Percentiles rank a stretch among this genome's conserved stretches.
Conservation (phyloP, 2,113 vertebrate species). For the Mobula hypostoma region DNA sequence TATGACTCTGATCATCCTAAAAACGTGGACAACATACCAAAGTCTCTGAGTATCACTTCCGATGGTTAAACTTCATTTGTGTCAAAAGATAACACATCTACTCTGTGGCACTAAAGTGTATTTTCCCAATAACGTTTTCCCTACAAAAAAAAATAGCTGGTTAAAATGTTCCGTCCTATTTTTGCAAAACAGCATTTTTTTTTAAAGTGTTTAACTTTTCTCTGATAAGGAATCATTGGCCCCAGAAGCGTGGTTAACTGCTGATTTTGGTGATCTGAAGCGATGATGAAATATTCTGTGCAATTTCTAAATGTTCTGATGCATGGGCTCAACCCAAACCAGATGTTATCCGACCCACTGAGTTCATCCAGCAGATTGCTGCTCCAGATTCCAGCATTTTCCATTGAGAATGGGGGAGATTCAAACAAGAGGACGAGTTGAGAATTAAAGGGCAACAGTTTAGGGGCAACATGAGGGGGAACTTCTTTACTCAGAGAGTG, state of each 20-base stretch:
- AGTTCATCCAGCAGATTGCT: too few species aligned
- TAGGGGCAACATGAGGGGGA: too few species aligned
- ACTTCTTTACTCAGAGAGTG: too few species aligned
- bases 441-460: too few species aligned
- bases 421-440: too few species aligned
- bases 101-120: slow-evolving; percentile 38
- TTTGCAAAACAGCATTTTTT: background rate
- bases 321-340: too few species aligned
- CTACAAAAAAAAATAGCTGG: slow-evolving; percentile 5
- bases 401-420: too few species aligned
- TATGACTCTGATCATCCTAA: background rate
- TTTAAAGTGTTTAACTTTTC: background rate
- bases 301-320: background rate
- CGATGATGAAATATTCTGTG: background rate
- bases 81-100: slow-evolving; percentile 41
- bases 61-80: slow-evolving; percentile 41
- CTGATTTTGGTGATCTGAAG: background rate
- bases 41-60: slow-evolving; percentile 41
- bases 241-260: background rate
- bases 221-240: background rate
- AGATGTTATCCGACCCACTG: too few species aligned
- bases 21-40: slow-evolving; percentile 35
- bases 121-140: slow-evolving; percentile 42
- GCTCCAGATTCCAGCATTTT: too few species aligned
- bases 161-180: background rate